Evolutionary conservation across 2,888 invertebrate species (phyloP).

Genomic region (Omphaloscelis lunosa): DNA sequence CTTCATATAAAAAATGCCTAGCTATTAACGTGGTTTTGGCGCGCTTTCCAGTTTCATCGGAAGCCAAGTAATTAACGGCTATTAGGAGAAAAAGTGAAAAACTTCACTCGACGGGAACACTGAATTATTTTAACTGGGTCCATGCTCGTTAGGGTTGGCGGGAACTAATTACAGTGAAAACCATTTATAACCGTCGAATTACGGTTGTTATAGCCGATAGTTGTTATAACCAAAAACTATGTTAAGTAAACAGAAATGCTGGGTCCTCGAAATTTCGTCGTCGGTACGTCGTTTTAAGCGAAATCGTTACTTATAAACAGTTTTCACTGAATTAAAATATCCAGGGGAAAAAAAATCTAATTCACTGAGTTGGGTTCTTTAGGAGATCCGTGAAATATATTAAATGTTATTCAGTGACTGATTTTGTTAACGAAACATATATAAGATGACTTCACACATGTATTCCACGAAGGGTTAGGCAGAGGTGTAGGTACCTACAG

Average conservation of each 20-base stretch:
- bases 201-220: too few species aligned
- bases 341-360: neutral
- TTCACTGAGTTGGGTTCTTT: neutral
- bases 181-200: too few species aligned
- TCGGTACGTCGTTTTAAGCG: too few species aligned
- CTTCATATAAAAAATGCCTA: constrained; percentile 62
- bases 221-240: too few species aligned
- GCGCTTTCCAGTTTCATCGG: constrained; percentile 65
- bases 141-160: constrained; percentile 46
- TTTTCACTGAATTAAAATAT: too few species aligned
- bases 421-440: neutral
- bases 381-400: too few species aligned
- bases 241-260: too few species aligned
- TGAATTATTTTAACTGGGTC: constrained; percentile 60
- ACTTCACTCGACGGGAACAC: constrained; percentile 47
- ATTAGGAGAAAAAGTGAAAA: constrained; percentile 64
- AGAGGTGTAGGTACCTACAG: neutral
- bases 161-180: constrained; percentile 9
- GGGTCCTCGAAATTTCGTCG: too few species aligned
- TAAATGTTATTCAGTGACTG: neutral
- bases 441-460: neutral
- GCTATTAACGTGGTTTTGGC: constrained; percentile 72
- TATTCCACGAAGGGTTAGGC: neutral
- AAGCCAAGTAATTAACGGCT: constrained; percentile 69
- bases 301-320: too few species aligned